Evolutionary conservation across 2,797 vertebrate species (phyloP), one percentile per base, ranked within the genome.

Genomic region (Malurus splendens): DNA sequence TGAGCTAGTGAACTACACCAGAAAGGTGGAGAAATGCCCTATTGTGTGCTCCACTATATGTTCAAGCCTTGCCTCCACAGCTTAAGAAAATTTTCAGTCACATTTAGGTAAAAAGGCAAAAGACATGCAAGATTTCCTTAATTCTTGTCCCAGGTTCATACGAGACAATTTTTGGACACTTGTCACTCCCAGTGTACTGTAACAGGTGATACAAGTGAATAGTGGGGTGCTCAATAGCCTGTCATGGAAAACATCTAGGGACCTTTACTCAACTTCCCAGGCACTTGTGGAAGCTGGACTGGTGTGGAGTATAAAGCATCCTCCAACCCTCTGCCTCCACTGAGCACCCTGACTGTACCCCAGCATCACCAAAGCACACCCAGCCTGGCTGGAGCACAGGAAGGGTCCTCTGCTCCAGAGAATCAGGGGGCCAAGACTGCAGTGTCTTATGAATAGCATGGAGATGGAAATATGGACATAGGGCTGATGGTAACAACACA

Each of bases 161-260:
- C 0, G 0, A 48, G 33, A 33, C 4, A 57, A 9, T 36, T 72
- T 87, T 60, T 62, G 28, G n/a, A 39, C 2, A 2, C 11, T 61
- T 0, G 1, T 79, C 15, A 30, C 17, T 60, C 41, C 30, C 19
- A 66, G 3, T 10, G 6, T 5, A 9, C 16, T 55, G 4, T 33
- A 44, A 24, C 28, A 42, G 9, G 22, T 38, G 32, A 51, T 18
- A 30, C 3, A 85, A 24, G 18, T 41, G 41, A 33, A 19, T 14
- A 20, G 14, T 72, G 11, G 3, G 27, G 7, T 7, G 11, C 30
- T 25, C n/a, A 51, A 3, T 1, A 12, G 12, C 27, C 9, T 33
- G 36, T 51, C 6, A 1, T 27, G 27, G n/a, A 30, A 78, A n/a
- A 42, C 32, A 7, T 32, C 23, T 44, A 2, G n/a, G 41, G 30